These are phyloP conservation scores for Trachemys scripta DNA, from an alignment of 2,113 vertebrate species.

Conservation along the genomic window DNA sequence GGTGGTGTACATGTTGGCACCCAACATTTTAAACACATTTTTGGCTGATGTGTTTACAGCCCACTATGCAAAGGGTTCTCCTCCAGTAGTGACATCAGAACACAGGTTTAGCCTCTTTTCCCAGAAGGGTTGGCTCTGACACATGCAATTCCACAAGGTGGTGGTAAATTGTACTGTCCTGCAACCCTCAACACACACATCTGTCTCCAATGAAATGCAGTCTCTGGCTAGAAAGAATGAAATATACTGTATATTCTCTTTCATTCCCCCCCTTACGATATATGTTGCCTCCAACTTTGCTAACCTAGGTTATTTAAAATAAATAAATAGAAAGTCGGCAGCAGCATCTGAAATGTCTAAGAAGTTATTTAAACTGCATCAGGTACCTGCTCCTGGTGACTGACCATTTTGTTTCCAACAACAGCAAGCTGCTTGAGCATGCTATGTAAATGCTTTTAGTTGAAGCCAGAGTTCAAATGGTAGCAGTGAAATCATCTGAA, in stretches of 20 bases:
- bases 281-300: not conserved
- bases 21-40: not conserved
- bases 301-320: not conserved
- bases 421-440: not conserved
- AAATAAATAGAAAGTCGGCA: not conserved
- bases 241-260: not conserved
- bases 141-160: not conserved
- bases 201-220: not conserved
- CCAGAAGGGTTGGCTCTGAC: not conserved
- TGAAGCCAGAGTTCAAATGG: rapidly evolving
- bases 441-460: not conserved
- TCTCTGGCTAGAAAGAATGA: not conserved
- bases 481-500: not conserved
- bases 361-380: not conserved
- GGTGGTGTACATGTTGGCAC: not conserved
- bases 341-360: not conserved
- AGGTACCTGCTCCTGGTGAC: constrained; percentile 12
- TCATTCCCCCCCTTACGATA: not conserved
- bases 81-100: not conserved
- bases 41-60: not conserved
- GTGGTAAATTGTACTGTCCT: not conserved
- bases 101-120: not conserved
- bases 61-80: not conserved
- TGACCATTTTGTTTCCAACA: not conserved
- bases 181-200: not conserved